Base-by-base conservation (phyloP, 2,888 invertebrate genomes). In the Heliconius cydno region DNA sequence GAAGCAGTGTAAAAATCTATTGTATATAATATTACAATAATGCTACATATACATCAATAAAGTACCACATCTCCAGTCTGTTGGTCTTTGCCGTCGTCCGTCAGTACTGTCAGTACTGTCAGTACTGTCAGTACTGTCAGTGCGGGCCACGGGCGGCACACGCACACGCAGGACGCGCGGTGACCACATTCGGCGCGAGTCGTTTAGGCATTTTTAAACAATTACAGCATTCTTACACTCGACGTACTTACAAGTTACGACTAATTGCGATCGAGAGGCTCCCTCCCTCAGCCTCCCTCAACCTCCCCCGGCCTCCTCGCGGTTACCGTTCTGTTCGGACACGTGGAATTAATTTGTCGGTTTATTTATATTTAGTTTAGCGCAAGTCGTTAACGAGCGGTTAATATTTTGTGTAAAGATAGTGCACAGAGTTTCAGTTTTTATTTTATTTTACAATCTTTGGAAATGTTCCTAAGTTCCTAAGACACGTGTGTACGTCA, bases 211-310 rank as follows among this genome's bases (percentile, higher is more conserved):
- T 78, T 78, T 78, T 78, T 60, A 22, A 73, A 63, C 78, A 72
- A 76, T 80, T 72, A 73, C 67, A 28, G 71, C 72, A 57, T 80
- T 80, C 78, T 76, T 25, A 66, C 78, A 46, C 73, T 80, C 76
- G 78, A 80, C 76, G 67, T 68, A 80, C 67, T 78, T 72, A 77
- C 41, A 12, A 41, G 38, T 34, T 7, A 34, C 52, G 15, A 65
- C 25, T 65, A 28, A 65, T 65, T 65, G 38, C 52, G 25, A 63
- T 38, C 74, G 38, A 30, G 72, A 72, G 22, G 57, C 38, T 63
- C 74, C 25, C 60, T 60, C 3, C 22, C n/a, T 57, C 25, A 30
- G 22, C 15, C 25, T 25, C 10, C 46, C 46, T 4, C 46, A 19
- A 3, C 46, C 46, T 46, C 34, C 6, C 34, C 46, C 63, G 1